phyloP scores from a whole-genome alignment of 2,888 invertebrate species.

The Hyalella azteca region DNA sequence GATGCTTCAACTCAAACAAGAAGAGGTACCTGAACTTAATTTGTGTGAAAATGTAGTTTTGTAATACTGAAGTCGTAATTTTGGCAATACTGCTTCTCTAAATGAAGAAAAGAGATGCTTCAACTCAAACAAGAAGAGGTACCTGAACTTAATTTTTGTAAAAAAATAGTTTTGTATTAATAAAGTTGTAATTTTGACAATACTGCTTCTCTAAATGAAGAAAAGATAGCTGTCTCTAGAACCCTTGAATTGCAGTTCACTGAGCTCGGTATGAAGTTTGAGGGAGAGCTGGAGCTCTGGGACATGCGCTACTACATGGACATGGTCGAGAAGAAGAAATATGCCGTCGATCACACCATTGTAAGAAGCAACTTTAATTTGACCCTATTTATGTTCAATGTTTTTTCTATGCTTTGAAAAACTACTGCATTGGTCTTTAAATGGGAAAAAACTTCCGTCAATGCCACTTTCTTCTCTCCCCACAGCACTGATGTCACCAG shows the following conservation, averaged over 20 bases:
- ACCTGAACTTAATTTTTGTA: too few species aligned
- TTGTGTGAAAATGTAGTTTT: background rate
- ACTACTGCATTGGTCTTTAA: too few species aligned
- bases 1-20: conserved; percentile 64
- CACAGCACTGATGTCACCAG: too few species aligned
- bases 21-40: too few species aligned
- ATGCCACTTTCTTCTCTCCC: background rate
- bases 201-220: too few species aligned
- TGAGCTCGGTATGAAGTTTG: conserved; percentile 63
- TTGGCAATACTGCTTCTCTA: too few species aligned
- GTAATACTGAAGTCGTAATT: background rate
- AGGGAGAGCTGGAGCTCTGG: conserved; percentile 64
- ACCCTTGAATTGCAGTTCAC: too few species aligned
- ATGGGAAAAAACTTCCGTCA: background rate
- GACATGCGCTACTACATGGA: conserved; percentile 66
- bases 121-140: conserved; percentile 66
- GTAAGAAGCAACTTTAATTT: too few species aligned
- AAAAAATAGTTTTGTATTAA: background rate
- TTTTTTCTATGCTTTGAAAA: too few species aligned
- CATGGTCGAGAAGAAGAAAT: conserved; percentile 64
- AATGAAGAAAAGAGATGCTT: conserved; percentile 62
- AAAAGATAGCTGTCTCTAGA: too few species aligned
- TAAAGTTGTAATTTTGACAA: background rate
- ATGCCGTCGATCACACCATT: conserved; percentile 65
- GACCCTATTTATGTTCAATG: too few species aligned